Evolutionary conservation across 2,113 vertebrate species (phyloP).

Genomic region (Dicerorhinus sumatrensis): DNA sequence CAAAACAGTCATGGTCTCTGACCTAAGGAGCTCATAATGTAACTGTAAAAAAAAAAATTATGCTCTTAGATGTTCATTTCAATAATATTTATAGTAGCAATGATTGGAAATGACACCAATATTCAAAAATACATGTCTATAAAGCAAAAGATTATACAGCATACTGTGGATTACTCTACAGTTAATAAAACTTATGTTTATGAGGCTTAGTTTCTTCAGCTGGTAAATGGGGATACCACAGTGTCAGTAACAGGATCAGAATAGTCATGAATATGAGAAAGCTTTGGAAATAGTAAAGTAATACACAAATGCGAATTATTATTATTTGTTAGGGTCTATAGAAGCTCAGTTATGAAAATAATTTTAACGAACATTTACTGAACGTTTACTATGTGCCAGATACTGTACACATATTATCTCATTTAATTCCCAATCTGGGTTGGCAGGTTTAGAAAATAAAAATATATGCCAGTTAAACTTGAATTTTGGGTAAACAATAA

Average conservation of each 20-base stretch:
- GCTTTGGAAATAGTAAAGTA: background rate
- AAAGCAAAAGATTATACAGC: background rate
- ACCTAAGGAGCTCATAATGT: background rate
- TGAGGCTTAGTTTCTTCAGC: constrained; percentile 15
- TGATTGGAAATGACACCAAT: background rate
- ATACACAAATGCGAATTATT: background rate
- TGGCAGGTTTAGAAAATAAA: constrained; percentile 54
- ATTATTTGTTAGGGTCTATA: background rate
- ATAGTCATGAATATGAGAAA: background rate
- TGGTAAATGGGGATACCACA: background rate
- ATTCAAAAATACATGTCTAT: background rate
- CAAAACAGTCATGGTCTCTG: constrained; percentile 18
- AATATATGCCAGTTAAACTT: constrained; percentile 26
- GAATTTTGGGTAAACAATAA: constrained; percentile 29
- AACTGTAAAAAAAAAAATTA: background rate
- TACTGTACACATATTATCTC: background rate
- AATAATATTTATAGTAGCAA: background rate
- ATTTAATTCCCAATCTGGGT: background rate
- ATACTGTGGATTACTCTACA: background rate
- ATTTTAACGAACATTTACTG: background rate
- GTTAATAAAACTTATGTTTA: background rate
- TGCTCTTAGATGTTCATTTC: background rate
- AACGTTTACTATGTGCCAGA: background rate
- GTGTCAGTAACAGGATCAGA: background rate
- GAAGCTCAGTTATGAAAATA: constrained; percentile 33